Conservation (phyloP, 2,797 vertebrate genomes). For the Cyclura pinguis region DNA sequence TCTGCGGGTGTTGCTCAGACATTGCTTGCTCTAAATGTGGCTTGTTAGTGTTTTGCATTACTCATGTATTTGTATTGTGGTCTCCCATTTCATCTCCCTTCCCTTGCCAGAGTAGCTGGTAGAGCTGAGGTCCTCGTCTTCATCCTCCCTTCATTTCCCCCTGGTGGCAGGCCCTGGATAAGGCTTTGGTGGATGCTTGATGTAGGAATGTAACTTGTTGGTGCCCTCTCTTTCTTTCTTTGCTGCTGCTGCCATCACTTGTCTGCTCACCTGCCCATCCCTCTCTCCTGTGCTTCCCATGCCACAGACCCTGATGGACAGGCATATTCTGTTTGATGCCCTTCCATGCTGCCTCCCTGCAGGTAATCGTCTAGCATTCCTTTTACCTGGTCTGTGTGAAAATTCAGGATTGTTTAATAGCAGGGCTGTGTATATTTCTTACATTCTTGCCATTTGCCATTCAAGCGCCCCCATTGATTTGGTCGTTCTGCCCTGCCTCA, state of each 20-base stretch:
- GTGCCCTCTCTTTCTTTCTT: constrained; percentile 39
- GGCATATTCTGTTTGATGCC: constrained; percentile 51
- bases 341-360: constrained; percentile 47
- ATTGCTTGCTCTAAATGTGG: not conserved
- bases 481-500: no score
- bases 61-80: not conserved
- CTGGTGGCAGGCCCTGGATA: constrained; percentile 27
- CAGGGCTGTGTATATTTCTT: constrained; percentile 29
- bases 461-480: not conserved
- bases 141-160: constrained; percentile 7
- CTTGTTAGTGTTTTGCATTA: not conserved
- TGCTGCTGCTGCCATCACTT: not conserved
- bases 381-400: constrained; percentile 14
- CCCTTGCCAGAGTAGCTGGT: no score
- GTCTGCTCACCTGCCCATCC: constrained; percentile 44
- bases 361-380: constrained; percentile 40
- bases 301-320: constrained; percentile 49
- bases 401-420: not conserved
- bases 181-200: constrained; percentile 48
- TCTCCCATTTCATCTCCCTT: not conserved
- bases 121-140: not conserved
- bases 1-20: not conserved
- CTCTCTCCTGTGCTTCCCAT: constrained; percentile 45
- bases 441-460: not conserved
- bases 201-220: constrained; percentile 56